Conservation (phyloP, 2,888 invertebrate species). For the Drosophila villosipedis region DNA sequence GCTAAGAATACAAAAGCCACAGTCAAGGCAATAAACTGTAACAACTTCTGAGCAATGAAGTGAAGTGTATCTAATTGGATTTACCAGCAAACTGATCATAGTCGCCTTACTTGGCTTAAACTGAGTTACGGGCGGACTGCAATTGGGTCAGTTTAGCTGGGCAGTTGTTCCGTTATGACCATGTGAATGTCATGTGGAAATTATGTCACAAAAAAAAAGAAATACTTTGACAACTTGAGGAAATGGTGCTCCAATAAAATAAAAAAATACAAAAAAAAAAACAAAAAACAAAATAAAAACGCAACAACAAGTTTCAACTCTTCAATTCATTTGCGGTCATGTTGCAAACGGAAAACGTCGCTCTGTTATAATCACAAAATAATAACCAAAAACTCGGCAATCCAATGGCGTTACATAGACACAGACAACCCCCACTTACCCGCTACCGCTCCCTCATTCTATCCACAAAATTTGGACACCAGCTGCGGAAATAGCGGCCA, state of each 20-base stretch:
- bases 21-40: constrained; percentile 63
- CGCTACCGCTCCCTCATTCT: not conserved
- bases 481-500: constrained; percentile 52
- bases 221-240: constrained; percentile 42
- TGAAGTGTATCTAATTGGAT: constrained; percentile 55
- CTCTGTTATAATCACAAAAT: constrained; percentile 64
- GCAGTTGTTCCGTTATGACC: constrained; percentile 44
- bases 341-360: constrained; percentile 67
- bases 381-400: constrained; percentile 56
- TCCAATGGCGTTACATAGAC: constrained; percentile 43
- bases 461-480: constrained; percentile 37
- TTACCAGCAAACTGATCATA: constrained; percentile 37
- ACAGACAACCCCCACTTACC: not conserved
- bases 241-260: constrained; percentile 56
- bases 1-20: constrained; percentile 52
- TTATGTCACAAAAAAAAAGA: constrained; percentile 55
- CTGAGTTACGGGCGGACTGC: constrained; percentile 6
- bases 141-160: constrained; percentile 50
- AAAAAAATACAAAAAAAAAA: constrained; percentile 17
- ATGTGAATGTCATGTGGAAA: constrained; percentile 53
- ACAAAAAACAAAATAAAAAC: not conserved
- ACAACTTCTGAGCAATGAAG: constrained; percentile 49
- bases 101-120: constrained; percentile 5
- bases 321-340: constrained; percentile 50
- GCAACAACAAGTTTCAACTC: constrained; percentile 21